phyloP scores from a whole-genome alignment of 2,113 vertebrate species.

The Pseudorectes ferrugineus region DNA sequence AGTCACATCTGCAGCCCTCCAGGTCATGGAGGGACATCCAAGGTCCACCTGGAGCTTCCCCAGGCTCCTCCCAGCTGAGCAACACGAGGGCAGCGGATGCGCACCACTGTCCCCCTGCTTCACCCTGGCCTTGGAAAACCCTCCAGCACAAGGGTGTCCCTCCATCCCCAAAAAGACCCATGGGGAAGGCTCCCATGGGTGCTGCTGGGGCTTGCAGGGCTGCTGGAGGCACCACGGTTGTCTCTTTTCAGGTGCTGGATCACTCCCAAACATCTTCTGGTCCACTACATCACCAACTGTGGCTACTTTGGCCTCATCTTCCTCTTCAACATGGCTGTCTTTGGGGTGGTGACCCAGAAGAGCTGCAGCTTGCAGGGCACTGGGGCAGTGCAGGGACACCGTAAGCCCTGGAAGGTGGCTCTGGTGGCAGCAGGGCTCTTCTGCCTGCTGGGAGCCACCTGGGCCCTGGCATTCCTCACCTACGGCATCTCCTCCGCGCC shows the following conservation, averaged over 20 bases:
- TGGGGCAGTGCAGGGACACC: neutral
- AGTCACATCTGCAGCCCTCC: neutral
- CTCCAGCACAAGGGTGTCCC: neutral
- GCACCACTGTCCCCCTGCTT: neutral
- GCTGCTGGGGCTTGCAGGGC: neutral
- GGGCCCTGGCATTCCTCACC: slow-evolving; percentile 77
- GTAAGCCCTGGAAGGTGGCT: slow-evolving; percentile 2
- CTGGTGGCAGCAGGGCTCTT: slow-evolving; percentile 74
- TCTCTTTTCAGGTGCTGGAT: slow-evolving; percentile 81
- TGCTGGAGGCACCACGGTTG: neutral
- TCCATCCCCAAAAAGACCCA: neutral
- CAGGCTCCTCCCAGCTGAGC: neutral
- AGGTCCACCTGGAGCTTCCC: neutral
- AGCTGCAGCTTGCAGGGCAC: slow-evolving; percentile 59
- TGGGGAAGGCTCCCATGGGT: neutral
- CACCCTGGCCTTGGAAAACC: neutral
- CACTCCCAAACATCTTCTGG: slow-evolving; percentile 14
- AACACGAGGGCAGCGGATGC: fast-evolving
- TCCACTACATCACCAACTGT: slow-evolving; percentile 74
- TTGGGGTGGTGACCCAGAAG: slow-evolving; percentile 67
- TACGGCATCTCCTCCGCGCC: slow-evolving; percentile 48
- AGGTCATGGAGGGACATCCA: neutral
- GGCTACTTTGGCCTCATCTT: slow-evolving; percentile 77
- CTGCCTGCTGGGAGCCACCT: slow-evolving; percentile 79
- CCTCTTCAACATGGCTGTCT: slow-evolving; percentile 69